Percentiles rank a stretch among this genome's conserved stretches.
Evolutionary conservation across 2,797 vertebrate genomes (phyloP).

Genomic region (Pteronotus mesoamericanus): DNA sequence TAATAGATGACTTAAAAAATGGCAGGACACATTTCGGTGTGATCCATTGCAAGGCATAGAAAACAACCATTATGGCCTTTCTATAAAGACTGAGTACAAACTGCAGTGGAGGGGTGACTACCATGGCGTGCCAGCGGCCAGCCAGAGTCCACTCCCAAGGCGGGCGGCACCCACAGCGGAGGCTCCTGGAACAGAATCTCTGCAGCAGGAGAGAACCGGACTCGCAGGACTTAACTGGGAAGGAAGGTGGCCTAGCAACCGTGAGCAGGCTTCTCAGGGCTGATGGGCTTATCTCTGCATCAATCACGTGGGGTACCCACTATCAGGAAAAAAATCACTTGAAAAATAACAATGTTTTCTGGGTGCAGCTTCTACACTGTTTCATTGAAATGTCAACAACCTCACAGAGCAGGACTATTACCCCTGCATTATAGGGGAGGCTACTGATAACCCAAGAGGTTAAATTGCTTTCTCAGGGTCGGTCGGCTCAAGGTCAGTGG

Average conservation of each 20-base stretch:
- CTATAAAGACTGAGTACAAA: neutral
- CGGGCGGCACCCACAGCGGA: neutral
- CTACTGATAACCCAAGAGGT: neutral
- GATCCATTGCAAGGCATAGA: neutral
- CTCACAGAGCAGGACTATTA: neutral
- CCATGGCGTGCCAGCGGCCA: accelerated
- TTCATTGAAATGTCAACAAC: neutral
- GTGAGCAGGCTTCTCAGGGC: accelerated
- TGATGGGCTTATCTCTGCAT: neutral
- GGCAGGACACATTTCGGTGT: neutral
- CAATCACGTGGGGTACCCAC: accelerated
- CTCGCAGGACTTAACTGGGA: neutral
- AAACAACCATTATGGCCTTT: neutral
- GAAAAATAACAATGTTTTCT: neutral
- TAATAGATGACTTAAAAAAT: neutral
- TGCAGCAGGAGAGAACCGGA: too few relatives aligned
- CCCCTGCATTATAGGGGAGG: accelerated
- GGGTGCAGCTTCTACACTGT: accelerated
- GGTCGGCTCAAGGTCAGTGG: neutral
- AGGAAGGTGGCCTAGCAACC: neutral
- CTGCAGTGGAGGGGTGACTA: neutral
- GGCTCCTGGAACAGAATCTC: neutral
- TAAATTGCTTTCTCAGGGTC: neutral
- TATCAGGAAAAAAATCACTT: neutral
- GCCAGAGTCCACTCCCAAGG: neutral